Conservation (phyloP, 2,113 vertebrate species). For the Dermatemys mawii region DNA sequence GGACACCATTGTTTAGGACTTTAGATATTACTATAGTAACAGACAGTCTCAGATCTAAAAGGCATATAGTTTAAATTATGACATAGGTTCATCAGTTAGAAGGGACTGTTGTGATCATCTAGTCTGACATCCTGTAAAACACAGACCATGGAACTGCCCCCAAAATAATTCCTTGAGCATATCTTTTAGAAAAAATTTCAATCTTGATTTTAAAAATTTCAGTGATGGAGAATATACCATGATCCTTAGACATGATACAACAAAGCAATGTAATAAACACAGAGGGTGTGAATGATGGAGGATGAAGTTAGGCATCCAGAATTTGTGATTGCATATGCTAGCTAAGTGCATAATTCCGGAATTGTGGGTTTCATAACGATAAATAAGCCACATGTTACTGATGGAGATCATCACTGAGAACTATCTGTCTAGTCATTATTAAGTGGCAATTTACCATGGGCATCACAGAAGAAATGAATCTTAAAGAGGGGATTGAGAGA, state of each 20-base stretch:
- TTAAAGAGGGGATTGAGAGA: background rate
- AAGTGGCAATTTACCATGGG: background rate
- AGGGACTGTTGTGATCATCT: background rate
- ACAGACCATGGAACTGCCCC: background rate
- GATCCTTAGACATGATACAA: background rate
- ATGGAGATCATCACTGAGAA: background rate
- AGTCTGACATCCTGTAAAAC: background rate
- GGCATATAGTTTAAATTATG: background rate
- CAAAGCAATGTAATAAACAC: background rate
- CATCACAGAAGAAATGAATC: background rate
- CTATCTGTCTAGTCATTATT: background rate
- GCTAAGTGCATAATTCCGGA: background rate
- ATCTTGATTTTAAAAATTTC: background rate
- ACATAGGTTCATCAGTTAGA: background rate
- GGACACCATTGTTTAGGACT: background rate
- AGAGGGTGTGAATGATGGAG: background rate
- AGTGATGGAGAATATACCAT: background rate
- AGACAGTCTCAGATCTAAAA: background rate
- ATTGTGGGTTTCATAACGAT: background rate
- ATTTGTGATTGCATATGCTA: background rate
- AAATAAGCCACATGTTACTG: accelerated
- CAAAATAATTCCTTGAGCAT: background rate
- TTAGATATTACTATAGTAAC: background rate
- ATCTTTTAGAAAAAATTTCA: background rate
- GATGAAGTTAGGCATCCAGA: background rate